phyloP scores from a whole-genome alignment of 2,888 invertebrate species.

The Phyllotreta cruciferae region DNA sequence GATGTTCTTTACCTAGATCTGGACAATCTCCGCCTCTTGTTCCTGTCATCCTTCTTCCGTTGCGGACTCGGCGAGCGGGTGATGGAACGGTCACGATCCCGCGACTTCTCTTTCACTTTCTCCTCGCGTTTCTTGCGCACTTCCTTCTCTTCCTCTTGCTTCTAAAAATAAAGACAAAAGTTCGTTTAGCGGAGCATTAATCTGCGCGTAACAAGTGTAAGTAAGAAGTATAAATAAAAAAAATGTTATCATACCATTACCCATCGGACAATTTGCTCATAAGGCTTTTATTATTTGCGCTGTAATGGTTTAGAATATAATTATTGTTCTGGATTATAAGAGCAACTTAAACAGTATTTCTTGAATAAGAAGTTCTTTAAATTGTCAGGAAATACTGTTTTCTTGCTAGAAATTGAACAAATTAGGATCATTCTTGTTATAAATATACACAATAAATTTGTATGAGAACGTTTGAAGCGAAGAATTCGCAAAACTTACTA shows the following conservation, averaged over 20 bases:
- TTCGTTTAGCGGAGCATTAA: neutral
- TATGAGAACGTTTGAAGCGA: too few species aligned
- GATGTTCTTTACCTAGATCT: constrained; percentile 59
- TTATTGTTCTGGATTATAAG: too few species aligned
- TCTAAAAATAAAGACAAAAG: constrained; percentile 64
- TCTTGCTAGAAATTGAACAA: too few species aligned
- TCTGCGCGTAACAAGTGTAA: constrained; percentile 7
- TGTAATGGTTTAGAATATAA: constrained; percentile 38
- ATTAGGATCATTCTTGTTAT: too few species aligned
- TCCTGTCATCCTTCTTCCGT: constrained; percentile 55
- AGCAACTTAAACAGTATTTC: too few species aligned
- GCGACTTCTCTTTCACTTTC: constrained; percentile 59
- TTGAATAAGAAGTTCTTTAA: too few species aligned
- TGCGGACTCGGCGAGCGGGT: constrained; percentile 58
- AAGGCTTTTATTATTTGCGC: constrained; percentile 30
- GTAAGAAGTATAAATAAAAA: constrained; percentile 7
- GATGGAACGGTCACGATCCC: constrained; percentile 49
- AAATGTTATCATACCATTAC: constrained; percentile 49
- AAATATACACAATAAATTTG: too few species aligned
- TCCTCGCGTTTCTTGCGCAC: constrained; percentile 67
- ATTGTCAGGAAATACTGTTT: too few species aligned
- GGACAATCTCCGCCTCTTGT: constrained; percentile 58
- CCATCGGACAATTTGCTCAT: constrained; percentile 37
- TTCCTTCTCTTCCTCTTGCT: constrained; percentile 78
- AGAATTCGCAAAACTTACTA: too few species aligned